phyloP scores from a whole-genome alignment of 2,113 vertebrate species.

The Cheilinus undulatus region DNA sequence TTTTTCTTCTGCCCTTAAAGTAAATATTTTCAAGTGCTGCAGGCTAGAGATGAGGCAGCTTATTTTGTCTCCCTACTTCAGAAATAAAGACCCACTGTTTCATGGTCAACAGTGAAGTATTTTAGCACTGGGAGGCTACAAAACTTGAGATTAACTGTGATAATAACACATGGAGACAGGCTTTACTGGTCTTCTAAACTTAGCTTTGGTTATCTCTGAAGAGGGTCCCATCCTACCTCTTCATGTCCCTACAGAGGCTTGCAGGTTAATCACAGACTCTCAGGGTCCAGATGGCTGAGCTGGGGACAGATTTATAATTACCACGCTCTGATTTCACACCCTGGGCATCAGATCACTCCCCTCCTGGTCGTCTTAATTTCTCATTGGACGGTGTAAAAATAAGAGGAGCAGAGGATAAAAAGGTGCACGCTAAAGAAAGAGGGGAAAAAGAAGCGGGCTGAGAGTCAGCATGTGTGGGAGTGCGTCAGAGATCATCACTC shows the following conservation, averaged over 20 bases:
- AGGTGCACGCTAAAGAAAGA: conserved; percentile 38
- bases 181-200: not conserved
- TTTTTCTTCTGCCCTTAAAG: no score
- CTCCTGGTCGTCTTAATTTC: conserved; percentile 33
- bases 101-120: not conserved
- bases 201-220: conserved; percentile 7
- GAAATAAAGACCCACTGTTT: not conserved
- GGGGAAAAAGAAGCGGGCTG: conserved; percentile 6
- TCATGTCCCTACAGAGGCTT: conserved; percentile 43
- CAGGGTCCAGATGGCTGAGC: conserved; percentile 68
- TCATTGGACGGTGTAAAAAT: conserved; percentile 17
- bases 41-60: not conserved
- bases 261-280: conserved; percentile 66
- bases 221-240: conserved; percentile 32
- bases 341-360: conserved; percentile 61
- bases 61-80: not conserved
- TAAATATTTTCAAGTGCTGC: no score
- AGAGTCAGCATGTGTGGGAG: conserved; percentile 33
- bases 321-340: conserved; percentile 72
- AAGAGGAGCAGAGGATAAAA: conserved; percentile 24
- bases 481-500: conserved; percentile 46
- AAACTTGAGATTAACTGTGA: no score
- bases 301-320: conserved; percentile 77
- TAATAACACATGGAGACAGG: not conserved
- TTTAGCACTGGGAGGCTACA: no score